phyloP scores from a whole-genome alignment of 2,113 vertebrate species.

The Corythoichthys intestinalis region DNA sequence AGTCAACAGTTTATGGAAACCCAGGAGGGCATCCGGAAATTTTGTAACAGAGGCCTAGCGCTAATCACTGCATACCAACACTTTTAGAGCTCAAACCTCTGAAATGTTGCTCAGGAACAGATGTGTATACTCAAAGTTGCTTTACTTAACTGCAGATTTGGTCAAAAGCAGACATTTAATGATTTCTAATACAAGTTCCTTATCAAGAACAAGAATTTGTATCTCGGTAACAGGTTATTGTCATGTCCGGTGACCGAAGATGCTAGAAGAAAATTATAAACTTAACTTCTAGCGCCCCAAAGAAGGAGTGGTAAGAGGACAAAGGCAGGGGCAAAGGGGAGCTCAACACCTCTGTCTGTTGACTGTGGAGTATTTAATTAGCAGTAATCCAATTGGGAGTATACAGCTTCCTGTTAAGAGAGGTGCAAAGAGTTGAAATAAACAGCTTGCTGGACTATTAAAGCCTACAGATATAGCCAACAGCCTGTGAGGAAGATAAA shows the following conservation, averaged over 20 bases:
- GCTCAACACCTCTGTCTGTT: conserved; percentile 50
- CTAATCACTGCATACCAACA: conserved; percentile 69
- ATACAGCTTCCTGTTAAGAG: conserved; percentile 60
- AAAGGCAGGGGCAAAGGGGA: conserved; percentile 6
- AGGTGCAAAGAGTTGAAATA: conserved; percentile 62
- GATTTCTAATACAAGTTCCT: too few relatives aligned
- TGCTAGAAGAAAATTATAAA: neutral
- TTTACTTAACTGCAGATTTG: neutral
- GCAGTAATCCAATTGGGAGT: conserved; percentile 66
- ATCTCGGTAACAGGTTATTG: neutral
- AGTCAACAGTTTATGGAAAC: conserved; percentile 61
- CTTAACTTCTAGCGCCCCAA: neutral
- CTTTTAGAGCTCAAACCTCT: conserved; percentile 54
- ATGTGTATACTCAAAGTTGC: conserved; percentile 45
- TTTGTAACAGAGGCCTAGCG: conserved; percentile 52
- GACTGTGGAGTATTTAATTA: conserved; percentile 64
- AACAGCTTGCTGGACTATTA: conserved; percentile 58
- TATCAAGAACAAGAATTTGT: too few relatives aligned
- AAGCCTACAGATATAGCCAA: conserved; percentile 38
- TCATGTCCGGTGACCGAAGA: neutral
- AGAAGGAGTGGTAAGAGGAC: conserved; percentile 9
- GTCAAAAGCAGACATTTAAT: neutral
- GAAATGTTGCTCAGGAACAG: conserved; percentile 53
- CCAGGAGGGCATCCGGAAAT: conserved; percentile 47
- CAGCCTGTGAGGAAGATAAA: conserved; percentile 17